phyloP scores from a whole-genome alignment of 1,140 invertebrate genomes.

The Drosophila punjabiensis region DNA sequence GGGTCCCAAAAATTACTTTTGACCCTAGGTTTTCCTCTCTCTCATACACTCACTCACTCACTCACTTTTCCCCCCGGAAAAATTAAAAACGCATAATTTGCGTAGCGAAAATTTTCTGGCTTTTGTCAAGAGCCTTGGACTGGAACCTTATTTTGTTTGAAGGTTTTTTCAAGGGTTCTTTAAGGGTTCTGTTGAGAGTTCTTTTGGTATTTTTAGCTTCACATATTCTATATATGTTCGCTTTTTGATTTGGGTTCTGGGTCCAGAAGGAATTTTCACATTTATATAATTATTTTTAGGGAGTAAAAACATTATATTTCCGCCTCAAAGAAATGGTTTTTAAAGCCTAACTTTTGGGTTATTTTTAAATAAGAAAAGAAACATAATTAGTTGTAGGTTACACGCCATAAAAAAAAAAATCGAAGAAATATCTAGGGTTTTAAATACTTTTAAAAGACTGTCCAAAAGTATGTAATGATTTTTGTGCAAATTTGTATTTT shows the following conservation, averaged over 20 bases:
- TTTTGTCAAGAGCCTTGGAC: constrained; percentile 1
- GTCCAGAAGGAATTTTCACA: background rate
- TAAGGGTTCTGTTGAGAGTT: background rate
- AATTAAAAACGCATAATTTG: constrained; percentile 23
- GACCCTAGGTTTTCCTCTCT: background rate
- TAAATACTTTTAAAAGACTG: background rate
- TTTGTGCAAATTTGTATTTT: background rate
- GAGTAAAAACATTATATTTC: background rate
- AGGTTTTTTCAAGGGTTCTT: background rate
- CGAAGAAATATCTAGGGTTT: background rate
- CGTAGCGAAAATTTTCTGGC: constrained; percentile 3
- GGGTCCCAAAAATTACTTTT: constrained; percentile 20
- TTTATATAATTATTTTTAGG: background rate
- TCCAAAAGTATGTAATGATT: background rate
- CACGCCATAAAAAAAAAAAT: no score
- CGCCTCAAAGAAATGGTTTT: background rate
- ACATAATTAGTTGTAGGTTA: background rate
- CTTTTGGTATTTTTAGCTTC: constrained; percentile 4
- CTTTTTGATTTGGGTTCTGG: background rate
- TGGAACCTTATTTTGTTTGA: constrained; percentile 10
- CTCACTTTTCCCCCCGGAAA: background rate
- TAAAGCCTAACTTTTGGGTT: no score
- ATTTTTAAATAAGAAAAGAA: background rate
- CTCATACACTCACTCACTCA: fast-evolving
- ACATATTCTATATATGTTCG: background rate